Percentiles rank a stretch among this genome's conserved stretches.
phyloP scores from a whole-genome alignment of 1,140 invertebrate species.

The Scaptomyza hsui region DNA sequence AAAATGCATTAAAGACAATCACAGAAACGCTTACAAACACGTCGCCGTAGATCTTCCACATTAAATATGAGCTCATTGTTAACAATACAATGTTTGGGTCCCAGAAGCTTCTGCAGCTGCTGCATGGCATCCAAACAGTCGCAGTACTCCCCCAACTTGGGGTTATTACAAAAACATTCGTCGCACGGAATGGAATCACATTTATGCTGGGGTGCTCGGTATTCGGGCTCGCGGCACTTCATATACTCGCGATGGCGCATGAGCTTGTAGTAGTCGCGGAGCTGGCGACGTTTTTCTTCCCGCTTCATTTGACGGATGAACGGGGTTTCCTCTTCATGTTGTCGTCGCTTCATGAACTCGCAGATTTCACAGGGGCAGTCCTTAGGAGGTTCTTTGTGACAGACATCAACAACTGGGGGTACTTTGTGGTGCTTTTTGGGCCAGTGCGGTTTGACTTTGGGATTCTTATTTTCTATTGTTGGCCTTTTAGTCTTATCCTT shows the following conservation, averaged over 20 bases:
- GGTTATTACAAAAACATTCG: constrained; percentile 27
- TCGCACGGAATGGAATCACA: constrained; percentile 34
- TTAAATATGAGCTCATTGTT: constrained; percentile 20
- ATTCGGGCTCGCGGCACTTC: not conserved
- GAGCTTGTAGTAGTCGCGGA: constrained; percentile 33
- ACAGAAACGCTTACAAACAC: constrained; percentile 4
- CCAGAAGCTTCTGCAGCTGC: constrained; percentile 34
- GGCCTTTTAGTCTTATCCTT: not conserved
- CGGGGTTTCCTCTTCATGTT: constrained; percentile 26
- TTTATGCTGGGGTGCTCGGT: constrained; percentile 21
- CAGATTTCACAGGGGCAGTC: constrained; percentile 57
- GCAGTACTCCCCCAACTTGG: constrained; percentile 32
- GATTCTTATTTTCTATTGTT: not conserved
- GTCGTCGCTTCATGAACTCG: constrained; percentile 19
- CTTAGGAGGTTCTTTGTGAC: too few species aligned
- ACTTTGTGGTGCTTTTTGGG: not conserved
- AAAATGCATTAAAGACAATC: not conserved
- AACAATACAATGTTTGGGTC: constrained; percentile 11
- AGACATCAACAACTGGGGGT: too few species aligned
- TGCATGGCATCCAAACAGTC: constrained; percentile 40
- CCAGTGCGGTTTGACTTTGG: not conserved
- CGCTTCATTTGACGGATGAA: constrained; percentile 50
- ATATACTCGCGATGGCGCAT: constrained; percentile 41
- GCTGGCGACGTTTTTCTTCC: constrained; percentile 19
- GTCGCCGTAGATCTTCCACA: constrained; percentile 11